Base-by-base conservation (phyloP, 2,888 invertebrate species). In the Galerucella pusilla region DNA sequence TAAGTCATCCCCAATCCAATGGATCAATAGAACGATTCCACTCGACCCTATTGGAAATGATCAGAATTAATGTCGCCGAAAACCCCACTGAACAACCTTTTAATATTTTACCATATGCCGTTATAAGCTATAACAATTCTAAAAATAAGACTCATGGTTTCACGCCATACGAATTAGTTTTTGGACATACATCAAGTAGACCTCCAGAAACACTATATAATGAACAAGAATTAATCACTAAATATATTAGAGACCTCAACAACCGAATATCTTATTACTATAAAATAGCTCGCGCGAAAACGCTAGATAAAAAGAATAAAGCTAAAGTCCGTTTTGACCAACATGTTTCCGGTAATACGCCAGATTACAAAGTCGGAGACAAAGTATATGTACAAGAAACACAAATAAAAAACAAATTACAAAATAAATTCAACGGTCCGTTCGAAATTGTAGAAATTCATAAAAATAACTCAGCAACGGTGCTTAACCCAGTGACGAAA, bases 211-310 rank as follows among this genome's bases (percentile, higher is more conserved):
- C 65, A 0, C 16, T 79, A 25, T 75, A 77, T 42, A 76, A 78
- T n/a, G 68, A 77, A 74, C 52, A 77, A 70, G 67, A 68, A 71
- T 28, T 79, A 14, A 76, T 79, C 35, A 57, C 76, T 0, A 77
- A 79, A 72, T 80, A 80, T 35, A 52, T 79, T 7, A 25, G 75
- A 73, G 77, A 79, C 25, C 16, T 77, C 11, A 76, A 73, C 16
- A 75, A 20, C 42, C 45, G 73, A 14, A 77, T 77, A 20, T 63
- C 65, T 14, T 61, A 77, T 60, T 20, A 20, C 20, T 20, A 20
- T 20, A 78, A 77, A 74, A 25, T 77, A 11, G 80, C 76, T 20
- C 68, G 68, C 12, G 25, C 11, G 10, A 72, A 49, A 63, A 78
- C 75, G 6, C 16, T 73, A 12, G 9, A 3, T 0, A 54, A 59